Evolutionary conservation across 2,888 invertebrate genomes (phyloP).

Genomic region (Drosophila melanosoma): DNA sequence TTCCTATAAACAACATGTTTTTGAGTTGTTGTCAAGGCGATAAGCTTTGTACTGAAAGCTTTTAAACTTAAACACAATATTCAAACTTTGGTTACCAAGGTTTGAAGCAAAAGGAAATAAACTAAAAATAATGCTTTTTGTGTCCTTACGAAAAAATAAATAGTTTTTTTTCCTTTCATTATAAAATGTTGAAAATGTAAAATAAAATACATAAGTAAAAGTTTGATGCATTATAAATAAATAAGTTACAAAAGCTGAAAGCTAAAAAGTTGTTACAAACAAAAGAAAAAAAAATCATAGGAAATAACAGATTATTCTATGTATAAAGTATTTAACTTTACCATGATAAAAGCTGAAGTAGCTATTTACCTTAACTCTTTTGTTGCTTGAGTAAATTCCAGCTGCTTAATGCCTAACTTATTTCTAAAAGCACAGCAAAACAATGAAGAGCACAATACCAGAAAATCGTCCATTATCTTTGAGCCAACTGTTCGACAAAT

Average conservation of each 20-base stretch:
- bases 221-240: no score
- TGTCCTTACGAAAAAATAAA: no score
- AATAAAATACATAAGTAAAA: no score
- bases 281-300: no score
- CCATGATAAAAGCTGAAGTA: background rate
- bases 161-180: no score
- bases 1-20: slow-evolving; percentile 37
- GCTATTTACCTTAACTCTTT: background rate
- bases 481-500: slow-evolving; percentile 48
- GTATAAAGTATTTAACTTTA: background rate
- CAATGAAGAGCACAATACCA: background rate
- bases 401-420: background rate
- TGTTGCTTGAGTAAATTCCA: background rate
- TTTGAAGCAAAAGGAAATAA: background rate
- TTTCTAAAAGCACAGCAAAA: slow-evolving; percentile 1
- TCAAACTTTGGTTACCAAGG: slow-evolving; percentile 38
- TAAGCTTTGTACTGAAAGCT: slow-evolving; percentile 15
- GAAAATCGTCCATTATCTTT: slow-evolving; percentile 16
- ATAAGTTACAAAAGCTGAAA: no score
- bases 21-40: slow-evolving; percentile 55
- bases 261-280: no score
- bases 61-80: slow-evolving; percentile 1
- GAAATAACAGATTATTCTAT: background rate
- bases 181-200: no score
- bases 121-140: background rate